Conservation (phyloP, 2,797 vertebrate species). For the Urosaurus nigricauda region DNA sequence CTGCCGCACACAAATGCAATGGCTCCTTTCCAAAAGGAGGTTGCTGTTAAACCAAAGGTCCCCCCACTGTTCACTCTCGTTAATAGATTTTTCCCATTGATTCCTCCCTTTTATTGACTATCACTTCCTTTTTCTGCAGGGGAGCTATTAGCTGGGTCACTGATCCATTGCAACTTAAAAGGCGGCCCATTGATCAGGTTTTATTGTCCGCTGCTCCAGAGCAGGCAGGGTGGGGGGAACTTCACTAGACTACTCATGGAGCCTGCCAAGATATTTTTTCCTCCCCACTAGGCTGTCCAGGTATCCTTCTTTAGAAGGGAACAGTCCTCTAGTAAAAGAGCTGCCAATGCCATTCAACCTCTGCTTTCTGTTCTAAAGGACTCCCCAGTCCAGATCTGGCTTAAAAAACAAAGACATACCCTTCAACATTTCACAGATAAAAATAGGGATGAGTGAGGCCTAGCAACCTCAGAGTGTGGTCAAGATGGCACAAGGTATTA, state of each 20-base stretch:
- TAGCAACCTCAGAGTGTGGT: too few species aligned
- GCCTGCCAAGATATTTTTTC: background rate
- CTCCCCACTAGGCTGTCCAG: background rate
- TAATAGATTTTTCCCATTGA: conserved; percentile 86
- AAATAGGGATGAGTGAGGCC: too few species aligned
- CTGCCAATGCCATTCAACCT: background rate
- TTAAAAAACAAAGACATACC: background rate
- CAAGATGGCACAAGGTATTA: too few species aligned
- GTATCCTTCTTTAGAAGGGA: background rate
- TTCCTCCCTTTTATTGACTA: conserved; percentile 84
- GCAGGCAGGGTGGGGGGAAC: conserved; percentile 56
- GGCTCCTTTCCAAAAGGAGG: conserved; percentile 79
- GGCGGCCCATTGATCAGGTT: conserved; percentile 85
- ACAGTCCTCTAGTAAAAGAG: background rate
- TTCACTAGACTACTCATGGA: conserved; percentile 31
- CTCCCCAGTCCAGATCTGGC: background rate
- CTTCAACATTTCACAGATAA: too few species aligned
- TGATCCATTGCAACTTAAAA: conserved; percentile 86
- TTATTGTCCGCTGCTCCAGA: conserved; percentile 82
- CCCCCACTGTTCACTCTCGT: conserved; percentile 69
- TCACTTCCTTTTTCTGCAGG: conserved; percentile 89
- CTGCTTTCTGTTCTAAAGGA: background rate
- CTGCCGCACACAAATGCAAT: conserved; percentile 50
- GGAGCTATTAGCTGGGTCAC: conserved; percentile 93
- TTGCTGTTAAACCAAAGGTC: conserved; percentile 80